These are phyloP conservation scores for Meteorus colon DNA, from an alignment of 2,888 invertebrate genomes.

Conservation along the genomic window DNA sequence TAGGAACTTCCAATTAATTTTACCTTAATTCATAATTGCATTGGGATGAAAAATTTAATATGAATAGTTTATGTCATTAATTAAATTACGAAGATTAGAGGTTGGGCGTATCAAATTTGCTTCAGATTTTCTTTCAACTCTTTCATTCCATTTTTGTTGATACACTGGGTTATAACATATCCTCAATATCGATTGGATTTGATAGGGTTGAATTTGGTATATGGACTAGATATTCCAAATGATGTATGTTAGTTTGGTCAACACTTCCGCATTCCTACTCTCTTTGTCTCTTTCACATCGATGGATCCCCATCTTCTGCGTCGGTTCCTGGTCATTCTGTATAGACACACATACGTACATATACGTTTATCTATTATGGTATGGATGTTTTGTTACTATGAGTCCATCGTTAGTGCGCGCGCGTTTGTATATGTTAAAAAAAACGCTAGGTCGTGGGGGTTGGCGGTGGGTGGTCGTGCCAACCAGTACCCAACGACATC, in stretches of 20 bases:
- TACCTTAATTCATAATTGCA: too few species aligned
- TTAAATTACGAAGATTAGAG: too few species aligned
- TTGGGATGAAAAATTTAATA: too few species aligned
- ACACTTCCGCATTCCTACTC: too few species aligned
- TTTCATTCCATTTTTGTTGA: too few species aligned
- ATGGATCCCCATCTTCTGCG: constrained; percentile 22
- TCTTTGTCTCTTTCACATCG: constrained; percentile 1
- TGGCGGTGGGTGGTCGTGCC: constrained; percentile 59
- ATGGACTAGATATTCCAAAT: constrained; percentile 19
- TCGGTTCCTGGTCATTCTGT: constrained; percentile 34
- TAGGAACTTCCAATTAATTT: neutral
- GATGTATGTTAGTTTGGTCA: constrained; percentile 5
- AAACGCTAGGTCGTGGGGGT: constrained; percentile 50
- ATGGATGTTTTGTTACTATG: neutral
- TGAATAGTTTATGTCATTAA: too few species aligned
- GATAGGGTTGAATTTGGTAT: neutral
- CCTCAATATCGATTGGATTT: too few species aligned
- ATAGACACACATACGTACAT: constrained; percentile 9
- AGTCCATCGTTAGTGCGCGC: neutral
- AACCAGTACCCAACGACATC: constrained; percentile 57
- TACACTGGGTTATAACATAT: too few species aligned
- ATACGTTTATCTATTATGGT: neutral
- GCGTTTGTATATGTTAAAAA: constrained; percentile 35
- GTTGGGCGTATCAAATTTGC: too few species aligned
- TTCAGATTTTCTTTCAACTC: too few species aligned